Evolutionary conservation across 1,140 invertebrate genomes (phyloP).

Genomic region (Zaprionus davidi): DNA sequence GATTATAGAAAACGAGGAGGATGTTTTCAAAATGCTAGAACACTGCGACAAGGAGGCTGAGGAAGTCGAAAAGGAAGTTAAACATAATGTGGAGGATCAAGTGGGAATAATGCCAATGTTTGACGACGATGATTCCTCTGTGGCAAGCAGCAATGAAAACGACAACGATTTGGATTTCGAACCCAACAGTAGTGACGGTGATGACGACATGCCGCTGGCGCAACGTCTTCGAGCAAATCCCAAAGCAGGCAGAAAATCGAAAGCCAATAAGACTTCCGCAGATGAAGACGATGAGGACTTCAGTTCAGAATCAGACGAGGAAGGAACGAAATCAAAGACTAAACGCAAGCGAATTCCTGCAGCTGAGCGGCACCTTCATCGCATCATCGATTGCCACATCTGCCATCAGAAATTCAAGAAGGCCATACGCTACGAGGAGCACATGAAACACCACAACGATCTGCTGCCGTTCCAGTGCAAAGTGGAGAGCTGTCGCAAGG

Average conservation of each 20-base stretch:
- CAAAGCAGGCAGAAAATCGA: slow-evolving; percentile 9
- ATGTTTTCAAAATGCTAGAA: slow-evolving; percentile 81
- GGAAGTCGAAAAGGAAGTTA: slow-evolving; percentile 58
- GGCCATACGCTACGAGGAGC: slow-evolving; percentile 74
- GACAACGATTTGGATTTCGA: slow-evolving; percentile 56
- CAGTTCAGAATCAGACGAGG: slow-evolving; percentile 41
- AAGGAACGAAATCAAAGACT: slow-evolving; percentile 37
- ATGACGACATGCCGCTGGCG: slow-evolving; percentile 73
- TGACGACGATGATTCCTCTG: slow-evolving; percentile 37
- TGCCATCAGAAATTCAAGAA: slow-evolving; percentile 82
- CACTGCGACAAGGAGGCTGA: slow-evolving; percentile 76
- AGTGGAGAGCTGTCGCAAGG: slow-evolving; percentile 73
- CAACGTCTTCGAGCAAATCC: slow-evolving; percentile 50
- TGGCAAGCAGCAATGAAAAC: slow-evolving; percentile 43
- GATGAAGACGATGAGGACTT: slow-evolving; percentile 31
- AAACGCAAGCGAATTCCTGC: slow-evolving; percentile 63
- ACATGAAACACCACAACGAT: slow-evolving; percentile 82
- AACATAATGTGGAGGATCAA: slow-evolving; percentile 41
- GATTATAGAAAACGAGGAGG: slow-evolving; percentile 77
- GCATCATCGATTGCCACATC: slow-evolving; percentile 78
- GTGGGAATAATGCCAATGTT: slow-evolving; percentile 37
- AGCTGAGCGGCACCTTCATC: slow-evolving; percentile 65
- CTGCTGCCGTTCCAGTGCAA: slow-evolving; percentile 76
- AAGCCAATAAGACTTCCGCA: slow-evolving; percentile 5
- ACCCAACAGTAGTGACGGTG: slow-evolving; percentile 63